Base-by-base conservation (phyloP, 2,888 invertebrate species). In the Tetragonula carbonaria region DNA sequence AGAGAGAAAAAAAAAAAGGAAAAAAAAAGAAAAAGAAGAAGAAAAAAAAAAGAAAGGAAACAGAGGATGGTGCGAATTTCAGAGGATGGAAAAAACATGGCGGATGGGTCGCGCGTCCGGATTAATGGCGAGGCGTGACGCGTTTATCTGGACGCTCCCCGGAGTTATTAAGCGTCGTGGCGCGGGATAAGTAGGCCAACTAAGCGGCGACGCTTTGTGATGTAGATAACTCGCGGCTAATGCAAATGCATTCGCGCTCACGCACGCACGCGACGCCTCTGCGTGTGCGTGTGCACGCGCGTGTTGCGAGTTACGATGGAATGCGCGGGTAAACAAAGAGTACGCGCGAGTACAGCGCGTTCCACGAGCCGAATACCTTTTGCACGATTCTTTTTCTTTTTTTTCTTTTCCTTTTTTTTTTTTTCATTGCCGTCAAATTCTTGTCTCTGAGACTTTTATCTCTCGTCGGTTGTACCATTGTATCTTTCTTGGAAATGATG, bases 141-240 rank as follows among this genome's bases (percentile, higher is more conserved):
- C 51, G 65, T 82, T 33, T 85, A 85, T 87, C 87, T 70, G 75
- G 79, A 76, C 75, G 85, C 82, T 84, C 82, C 78, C 78, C 74
- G 74, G 76, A 79, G 70, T 80, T 84, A 87, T 87, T 86, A 84
- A 83, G 75, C 62, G 86, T 71, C 83, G 84, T 86, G 86, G 85
- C 84, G 87, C 83, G 90, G 87, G 68, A 87, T 91, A 92, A 88
- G 89, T 92, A 91, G 92, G 92, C 88, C 91, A 92, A 85, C 86
- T 72, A 80, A 84, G 90, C 89, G 90, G 89, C 84, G 53, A 83
- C 68, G 84, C 91, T 91, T 90, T 91, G 86, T 88, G 85, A 91
- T 91, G 91, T 84, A 90, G 90, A 91, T 91, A 89, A 85, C 85
- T 73, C 83, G 75, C 75, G 75, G 78, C 80, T 80, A 86, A 78